phyloP scores from a whole-genome alignment of 2,113 vertebrate species.

The Zeus faber region DNA sequence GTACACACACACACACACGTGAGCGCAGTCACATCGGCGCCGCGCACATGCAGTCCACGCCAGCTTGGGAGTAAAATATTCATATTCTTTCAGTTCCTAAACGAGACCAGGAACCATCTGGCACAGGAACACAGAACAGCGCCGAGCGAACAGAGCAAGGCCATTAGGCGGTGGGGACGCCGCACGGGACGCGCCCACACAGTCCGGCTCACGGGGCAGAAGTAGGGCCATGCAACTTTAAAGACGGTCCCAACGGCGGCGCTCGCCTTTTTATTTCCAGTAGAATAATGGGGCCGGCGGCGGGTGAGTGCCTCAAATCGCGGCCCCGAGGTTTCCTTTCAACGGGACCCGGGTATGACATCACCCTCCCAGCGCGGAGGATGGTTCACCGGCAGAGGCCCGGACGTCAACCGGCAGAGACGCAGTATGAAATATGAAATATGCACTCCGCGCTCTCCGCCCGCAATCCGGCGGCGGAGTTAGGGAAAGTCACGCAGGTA shows the following conservation, averaged over 20 bases:
- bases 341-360: slow-evolving; percentile 46
- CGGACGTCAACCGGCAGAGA: slow-evolving; percentile 10
- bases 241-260: slow-evolving; percentile 29
- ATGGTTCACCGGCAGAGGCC: slow-evolving; percentile 39
- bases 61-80: slow-evolving; percentile 59
- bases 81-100: slow-evolving; percentile 51
- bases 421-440: slow-evolving; percentile 22
- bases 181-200: too few species aligned
- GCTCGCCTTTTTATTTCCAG: slow-evolving; percentile 18
- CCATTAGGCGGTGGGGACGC: slow-evolving; percentile 8
- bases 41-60: slow-evolving; percentile 15
- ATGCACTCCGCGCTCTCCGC: background rate
- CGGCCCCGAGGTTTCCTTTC: slow-evolving; percentile 18
- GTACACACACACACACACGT: slow-evolving; percentile 7
- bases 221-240: slow-evolving; percentile 51
- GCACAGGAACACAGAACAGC: slow-evolving; percentile 33
- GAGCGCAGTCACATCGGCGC: background rate
- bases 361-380: slow-evolving; percentile 40
- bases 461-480: background rate
- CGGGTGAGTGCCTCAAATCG: slow-evolving; percentile 40
- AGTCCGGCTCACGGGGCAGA: background rate
- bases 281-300: slow-evolving; percentile 20
- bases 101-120: slow-evolving; percentile 55
- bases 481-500: background rate
- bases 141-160: slow-evolving; percentile 46